Conservation (phyloP, 1,140 invertebrate genomes). For the Paramacrobiotus metropolitanus region DNA sequence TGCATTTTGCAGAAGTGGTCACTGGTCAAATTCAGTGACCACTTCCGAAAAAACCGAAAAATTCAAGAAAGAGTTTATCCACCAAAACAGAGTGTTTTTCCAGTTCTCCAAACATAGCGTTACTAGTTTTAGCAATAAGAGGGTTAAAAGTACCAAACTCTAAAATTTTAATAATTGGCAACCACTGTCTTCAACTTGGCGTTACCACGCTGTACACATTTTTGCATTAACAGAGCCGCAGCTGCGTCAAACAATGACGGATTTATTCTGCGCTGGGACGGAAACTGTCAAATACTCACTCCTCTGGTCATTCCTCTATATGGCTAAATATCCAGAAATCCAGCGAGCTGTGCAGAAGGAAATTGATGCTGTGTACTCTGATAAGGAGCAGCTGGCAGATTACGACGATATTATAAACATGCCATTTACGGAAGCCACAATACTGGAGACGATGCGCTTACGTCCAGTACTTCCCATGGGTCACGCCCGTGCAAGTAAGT, state of each 20-base stretch:
- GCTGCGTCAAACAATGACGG: constrained; percentile 52
- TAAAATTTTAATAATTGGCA: too few species aligned
- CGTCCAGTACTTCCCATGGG: neutral
- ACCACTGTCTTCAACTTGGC: too few species aligned
- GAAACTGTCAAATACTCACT: constrained; percentile 77
- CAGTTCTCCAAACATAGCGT: too few species aligned
- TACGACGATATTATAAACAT: constrained; percentile 54
- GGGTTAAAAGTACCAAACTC: too few species aligned
- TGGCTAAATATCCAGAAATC: neutral
- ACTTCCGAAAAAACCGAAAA: too few species aligned
- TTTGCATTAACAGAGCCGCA: constrained; percentile 60
- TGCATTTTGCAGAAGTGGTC: too few species aligned
- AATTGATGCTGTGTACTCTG: neutral
- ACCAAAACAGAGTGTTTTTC: too few species aligned
- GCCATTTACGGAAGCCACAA: constrained; percentile 63
- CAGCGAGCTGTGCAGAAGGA: neutral
- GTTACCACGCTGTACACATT: too few species aligned
- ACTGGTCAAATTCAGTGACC: too few species aligned
- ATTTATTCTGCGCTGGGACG: constrained; percentile 66
- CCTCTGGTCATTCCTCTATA: constrained; percentile 18
- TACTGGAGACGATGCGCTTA: constrained; percentile 42
- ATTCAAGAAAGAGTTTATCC: too few species aligned
- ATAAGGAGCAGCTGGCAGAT: constrained; percentile 36
- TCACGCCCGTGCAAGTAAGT: neutral
- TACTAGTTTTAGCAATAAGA: too few species aligned